Conservation (phyloP, 2,113 vertebrate genomes). For the Thymallus thymallus region DNA sequence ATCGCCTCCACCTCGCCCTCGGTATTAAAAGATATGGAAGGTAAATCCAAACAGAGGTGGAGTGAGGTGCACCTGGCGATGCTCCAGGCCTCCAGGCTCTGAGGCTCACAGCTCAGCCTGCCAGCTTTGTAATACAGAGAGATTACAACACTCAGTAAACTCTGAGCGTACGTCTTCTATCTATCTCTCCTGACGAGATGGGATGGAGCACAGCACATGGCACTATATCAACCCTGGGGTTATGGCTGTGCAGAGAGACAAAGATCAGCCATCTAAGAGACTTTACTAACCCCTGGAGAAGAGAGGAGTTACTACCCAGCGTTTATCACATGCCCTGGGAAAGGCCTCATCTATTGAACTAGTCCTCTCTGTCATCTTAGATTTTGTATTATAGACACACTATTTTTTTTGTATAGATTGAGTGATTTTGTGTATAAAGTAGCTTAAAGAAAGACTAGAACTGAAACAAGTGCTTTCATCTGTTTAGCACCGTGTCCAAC, state of each 20-base stretch:
- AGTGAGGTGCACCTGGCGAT: neutral
- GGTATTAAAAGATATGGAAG: conserved; percentile 12
- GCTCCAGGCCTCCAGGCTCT: no score
- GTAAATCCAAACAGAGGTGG: conserved; percentile 15
- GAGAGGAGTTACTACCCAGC: neutral
- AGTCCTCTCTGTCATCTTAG: neutral
- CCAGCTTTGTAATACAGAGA: neutral
- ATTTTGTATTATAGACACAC: neutral
- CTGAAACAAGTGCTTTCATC: neutral
- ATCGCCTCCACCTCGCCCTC: neutral
- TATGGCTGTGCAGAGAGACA: conserved; percentile 3
- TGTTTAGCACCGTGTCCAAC: neutral
- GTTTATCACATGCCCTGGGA: neutral
- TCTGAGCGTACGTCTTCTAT: neutral
- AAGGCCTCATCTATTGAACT: neutral
- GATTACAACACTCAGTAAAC: neutral
- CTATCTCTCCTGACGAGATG: neutral
- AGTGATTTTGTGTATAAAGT: neutral
- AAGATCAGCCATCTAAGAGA: neutral
- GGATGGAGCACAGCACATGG: neutral
- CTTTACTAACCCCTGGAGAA: neutral
- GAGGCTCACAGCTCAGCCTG: neutral
- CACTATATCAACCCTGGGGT: neutral
- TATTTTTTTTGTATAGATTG: neutral
- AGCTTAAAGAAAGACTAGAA: neutral